These are phyloP conservation scores for Lithophane socia DNA, from an alignment of 2,888 invertebrate genomes.

Conservation along the genomic window DNA sequence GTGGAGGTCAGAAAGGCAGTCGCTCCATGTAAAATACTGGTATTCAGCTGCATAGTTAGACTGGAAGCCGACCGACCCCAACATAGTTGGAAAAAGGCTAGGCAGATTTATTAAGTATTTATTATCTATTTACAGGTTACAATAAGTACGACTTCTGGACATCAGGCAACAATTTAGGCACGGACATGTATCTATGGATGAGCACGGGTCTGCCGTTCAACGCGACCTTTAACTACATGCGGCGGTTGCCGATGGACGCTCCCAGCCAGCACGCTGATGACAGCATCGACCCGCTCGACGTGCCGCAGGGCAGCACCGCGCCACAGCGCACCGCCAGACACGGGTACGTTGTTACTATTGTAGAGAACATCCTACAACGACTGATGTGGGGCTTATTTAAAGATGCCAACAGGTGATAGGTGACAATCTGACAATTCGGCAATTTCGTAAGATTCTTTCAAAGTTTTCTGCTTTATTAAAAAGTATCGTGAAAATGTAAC, in stretches of 20 bases:
- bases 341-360: conserved; percentile 85
- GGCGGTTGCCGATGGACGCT: conserved; percentile 88
- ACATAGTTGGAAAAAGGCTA: no score
- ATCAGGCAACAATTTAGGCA: conserved; percentile 96
- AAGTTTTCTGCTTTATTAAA: no score
- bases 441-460: no score
- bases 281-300: conserved; percentile 91
- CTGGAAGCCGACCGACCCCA: no score
- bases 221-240: conserved; percentile 96
- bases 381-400: not conserved
- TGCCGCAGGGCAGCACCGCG: conserved; percentile 93
- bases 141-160: conserved; percentile 97
- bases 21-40: no score
- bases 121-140: conserved; percentile 87
- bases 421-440: not conserved
- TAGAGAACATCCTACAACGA: not conserved
- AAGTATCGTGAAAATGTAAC: not conserved
- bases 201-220: conserved; percentile 96
- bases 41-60: no score
- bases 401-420: not conserved
- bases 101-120: no score
- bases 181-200: conserved; percentile 97
- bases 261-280: conserved; percentile 89
- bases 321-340: conserved; percentile 95
- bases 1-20: no score